Percentiles rank a stretch among this genome's conserved stretches.
Conservation (phyloP, 1,140 invertebrate species). For the Hyposmocoma kahamanoa region DNA sequence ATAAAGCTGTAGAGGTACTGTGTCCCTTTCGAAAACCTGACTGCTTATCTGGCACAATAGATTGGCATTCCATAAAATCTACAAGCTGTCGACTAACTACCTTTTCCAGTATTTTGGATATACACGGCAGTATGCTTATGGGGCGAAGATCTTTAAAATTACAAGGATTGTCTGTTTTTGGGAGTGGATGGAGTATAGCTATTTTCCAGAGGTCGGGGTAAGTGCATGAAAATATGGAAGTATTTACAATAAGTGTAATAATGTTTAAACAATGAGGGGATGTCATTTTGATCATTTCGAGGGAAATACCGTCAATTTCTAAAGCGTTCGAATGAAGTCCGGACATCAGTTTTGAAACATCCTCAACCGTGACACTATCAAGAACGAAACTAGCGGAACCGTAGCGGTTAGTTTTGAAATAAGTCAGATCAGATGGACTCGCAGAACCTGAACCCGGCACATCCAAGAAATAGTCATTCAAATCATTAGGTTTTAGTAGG, state of each 20-base stretch:
- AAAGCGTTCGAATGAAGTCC: neutral
- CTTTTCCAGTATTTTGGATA: neutral
- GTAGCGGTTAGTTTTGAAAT: neutral
- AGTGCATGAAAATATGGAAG: neutral
- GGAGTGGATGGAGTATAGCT: neutral
- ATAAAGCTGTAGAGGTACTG: too few relatives aligned
- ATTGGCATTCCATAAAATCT: neutral
- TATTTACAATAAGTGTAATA: neutral
- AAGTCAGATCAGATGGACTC: neutral
- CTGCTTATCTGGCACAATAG: neutral
- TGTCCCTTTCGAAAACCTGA: neutral
- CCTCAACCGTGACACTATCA: neutral
- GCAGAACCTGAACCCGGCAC: neutral
- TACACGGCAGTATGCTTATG: neutral
- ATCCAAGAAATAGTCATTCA: slow-evolving; percentile 2
- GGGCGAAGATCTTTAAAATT: slow-evolving; percentile 2
- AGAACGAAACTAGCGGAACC: neutral
- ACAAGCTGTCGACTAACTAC: neutral
- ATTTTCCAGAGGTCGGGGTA: slow-evolving; percentile 1
- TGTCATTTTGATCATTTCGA: slow-evolving; percentile 1
- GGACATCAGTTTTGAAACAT: neutral
- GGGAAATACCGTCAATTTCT: neutral
- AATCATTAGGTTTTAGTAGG: neutral
- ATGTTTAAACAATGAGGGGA: neutral
- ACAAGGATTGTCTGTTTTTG: neutral